Evolutionary conservation across 2,888 invertebrate species (phyloP).

Genomic region (Fragum sueziense): DNA sequence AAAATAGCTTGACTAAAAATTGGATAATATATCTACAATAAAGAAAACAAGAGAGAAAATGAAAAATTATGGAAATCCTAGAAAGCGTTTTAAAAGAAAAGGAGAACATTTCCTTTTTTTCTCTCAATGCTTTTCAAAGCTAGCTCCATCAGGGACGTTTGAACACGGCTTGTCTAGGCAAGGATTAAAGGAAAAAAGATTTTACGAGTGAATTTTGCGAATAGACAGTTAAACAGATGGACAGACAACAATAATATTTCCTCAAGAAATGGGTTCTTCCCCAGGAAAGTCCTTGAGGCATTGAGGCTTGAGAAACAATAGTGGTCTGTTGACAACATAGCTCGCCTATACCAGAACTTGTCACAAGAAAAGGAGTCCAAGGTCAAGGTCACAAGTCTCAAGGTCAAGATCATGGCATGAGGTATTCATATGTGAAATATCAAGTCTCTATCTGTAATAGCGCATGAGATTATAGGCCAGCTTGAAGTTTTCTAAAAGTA

Average conservation of each 20-base stretch:
- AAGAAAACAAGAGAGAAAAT: not conserved
- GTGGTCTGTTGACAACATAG: not conserved
- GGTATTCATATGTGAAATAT: too few species aligned
- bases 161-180: not conserved
- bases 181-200: not conserved
- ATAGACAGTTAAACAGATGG: not conserved
- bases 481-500: too few species aligned
- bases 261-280: slow-evolving; percentile 68
- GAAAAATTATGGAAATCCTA: too few species aligned
- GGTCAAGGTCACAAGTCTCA: too few species aligned
- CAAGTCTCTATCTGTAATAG: too few species aligned
- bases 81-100: not conserved
- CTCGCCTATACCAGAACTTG: too few species aligned
- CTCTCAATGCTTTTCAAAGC: not conserved
- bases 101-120: not conserved
- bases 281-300: slow-evolving; percentile 69
- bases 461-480: too few species aligned
- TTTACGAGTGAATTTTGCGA: not conserved
- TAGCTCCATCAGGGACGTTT: not conserved
- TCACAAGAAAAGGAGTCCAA: too few species aligned
- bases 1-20: not conserved
- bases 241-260: not conserved
- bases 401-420: too few species aligned
- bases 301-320: slow-evolving; percentile 63
- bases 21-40: not conserved